A percentile compares a stretch with the other conserved stretches of the same genome.
These are phyloP conservation scores for Nothoprocta pentlandii DNA, from an alignment of 2,113 vertebrate species.

Conservation along the genomic window DNA sequence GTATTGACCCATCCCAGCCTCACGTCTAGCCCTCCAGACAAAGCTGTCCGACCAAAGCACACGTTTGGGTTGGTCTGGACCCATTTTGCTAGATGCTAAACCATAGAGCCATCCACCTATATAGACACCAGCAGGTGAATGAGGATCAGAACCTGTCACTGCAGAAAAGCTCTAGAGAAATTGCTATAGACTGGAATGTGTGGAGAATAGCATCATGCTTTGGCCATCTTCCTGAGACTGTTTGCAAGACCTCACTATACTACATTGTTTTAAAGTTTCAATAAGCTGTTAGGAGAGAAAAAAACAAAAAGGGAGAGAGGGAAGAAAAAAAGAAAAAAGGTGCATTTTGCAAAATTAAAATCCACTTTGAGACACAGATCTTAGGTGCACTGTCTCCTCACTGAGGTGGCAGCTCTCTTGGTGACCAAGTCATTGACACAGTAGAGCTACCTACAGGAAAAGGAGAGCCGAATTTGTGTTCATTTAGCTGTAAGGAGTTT, in stretches of 20 bases:
- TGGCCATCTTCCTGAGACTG: neutral
- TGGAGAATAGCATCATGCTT: neutral
- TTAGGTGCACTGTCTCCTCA: neutral
- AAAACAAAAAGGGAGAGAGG: neutral
- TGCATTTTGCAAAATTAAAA: neutral
- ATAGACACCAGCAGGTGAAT: neutral
- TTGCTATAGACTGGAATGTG: neutral
- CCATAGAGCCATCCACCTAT: neutral
- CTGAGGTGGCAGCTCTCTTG: neutral
- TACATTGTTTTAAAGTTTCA: neutral
- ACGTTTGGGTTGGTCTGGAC: neutral
- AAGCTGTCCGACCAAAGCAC: fast-evolving
- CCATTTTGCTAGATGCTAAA: neutral
- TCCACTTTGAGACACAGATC: fast-evolving
- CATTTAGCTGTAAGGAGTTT: neutral
- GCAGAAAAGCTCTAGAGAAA: neutral
- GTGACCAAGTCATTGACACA: neutral
- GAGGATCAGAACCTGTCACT: neutral
- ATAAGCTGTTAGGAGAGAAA: neutral
- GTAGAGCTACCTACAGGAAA: neutral
- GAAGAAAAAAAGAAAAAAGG: neutral
- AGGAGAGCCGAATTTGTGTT: neutral
- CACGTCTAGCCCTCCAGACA: neutral
- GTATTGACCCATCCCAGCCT: neutral
- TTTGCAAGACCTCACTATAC: neutral